A percentile compares a stretch with the other conserved stretches of the same genome.
Evolutionary conservation across 2,888 invertebrate species (phyloP).

Genomic region (Andrena hattorfiana): DNA sequence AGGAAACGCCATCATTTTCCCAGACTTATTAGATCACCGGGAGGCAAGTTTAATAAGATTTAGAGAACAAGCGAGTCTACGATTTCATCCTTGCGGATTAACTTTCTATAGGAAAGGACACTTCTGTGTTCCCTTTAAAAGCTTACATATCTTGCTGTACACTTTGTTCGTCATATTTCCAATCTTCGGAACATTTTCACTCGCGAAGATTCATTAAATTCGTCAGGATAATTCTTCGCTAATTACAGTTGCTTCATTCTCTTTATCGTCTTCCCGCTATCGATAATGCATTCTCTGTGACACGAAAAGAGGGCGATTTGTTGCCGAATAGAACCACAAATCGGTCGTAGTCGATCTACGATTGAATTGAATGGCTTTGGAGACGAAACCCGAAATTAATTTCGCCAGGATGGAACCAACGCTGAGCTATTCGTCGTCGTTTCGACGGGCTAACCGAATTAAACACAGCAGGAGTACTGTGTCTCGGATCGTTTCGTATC

Average conservation of each 20-base stretch:
- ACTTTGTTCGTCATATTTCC: not conserved
- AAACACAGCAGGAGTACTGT: conserved; percentile 4
- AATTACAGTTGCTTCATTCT: no score
- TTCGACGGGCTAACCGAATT: conserved; percentile 22
- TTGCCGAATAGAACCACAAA: conserved; percentile 5
- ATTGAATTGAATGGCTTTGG: not conserved
- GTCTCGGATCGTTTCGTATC: not conserved
- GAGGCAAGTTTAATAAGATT: no score
- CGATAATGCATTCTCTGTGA: not conserved
- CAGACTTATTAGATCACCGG: no score
- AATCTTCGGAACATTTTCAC: not conserved
- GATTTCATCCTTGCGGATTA: no score
- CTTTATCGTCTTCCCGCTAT: not conserved
- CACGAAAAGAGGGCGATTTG: not conserved
- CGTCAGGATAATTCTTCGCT: not conserved
- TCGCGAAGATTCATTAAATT: not conserved
- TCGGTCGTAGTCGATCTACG: not conserved
- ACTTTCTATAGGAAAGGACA: no score
- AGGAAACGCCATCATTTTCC: not conserved
- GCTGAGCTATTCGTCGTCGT: conserved; percentile 14
- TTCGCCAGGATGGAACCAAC: not conserved
- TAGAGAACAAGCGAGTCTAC: no score
- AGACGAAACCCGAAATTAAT: conserved; percentile 26
- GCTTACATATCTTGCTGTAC: not conserved
- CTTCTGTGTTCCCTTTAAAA: no score